These are phyloP conservation scores for Cantharis rufa DNA, from an alignment of 2,888 invertebrate species.

Conservation along the genomic window DNA sequence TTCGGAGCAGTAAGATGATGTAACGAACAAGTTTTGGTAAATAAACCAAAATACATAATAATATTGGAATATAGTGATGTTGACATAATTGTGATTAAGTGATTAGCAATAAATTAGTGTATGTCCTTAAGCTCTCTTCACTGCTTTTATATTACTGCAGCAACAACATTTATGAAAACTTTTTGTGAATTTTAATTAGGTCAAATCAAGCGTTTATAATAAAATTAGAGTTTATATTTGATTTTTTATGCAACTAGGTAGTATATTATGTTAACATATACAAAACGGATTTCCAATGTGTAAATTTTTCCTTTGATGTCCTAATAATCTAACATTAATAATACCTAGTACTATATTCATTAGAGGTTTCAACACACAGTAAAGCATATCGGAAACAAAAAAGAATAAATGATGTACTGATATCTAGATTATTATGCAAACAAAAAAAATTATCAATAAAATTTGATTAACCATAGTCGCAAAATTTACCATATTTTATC, in stretches of 20 bases:
- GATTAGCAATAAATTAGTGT: not conserved
- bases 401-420: too few species aligned
- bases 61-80: slow-evolving; percentile 7
- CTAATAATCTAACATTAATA: not conserved
- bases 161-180: not conserved
- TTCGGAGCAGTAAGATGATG: slow-evolving; percentile 3
- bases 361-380: not conserved
- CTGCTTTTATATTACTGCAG: not conserved
- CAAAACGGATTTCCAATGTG: not conserved
- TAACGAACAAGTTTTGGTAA: slow-evolving; percentile 7
- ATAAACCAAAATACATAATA: slow-evolving; percentile 13
- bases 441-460: not conserved
- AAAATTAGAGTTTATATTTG: not conserved
- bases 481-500: not conserved
- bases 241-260: not conserved
- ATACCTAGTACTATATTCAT: not conserved
- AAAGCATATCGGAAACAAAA: not conserved
- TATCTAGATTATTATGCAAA: not conserved
- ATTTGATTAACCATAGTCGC: not conserved
- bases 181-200: not conserved
- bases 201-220: not conserved
- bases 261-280: not conserved
- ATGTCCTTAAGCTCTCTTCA: not conserved
- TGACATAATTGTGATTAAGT: not conserved
- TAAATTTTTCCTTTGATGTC: not conserved